A percentile compares a stretch with the other conserved stretches of the same genome.
Evolutionary conservation across 2,113 vertebrate species (phyloP).

Genomic region (Reinhardtius hippoglossoides): DNA sequence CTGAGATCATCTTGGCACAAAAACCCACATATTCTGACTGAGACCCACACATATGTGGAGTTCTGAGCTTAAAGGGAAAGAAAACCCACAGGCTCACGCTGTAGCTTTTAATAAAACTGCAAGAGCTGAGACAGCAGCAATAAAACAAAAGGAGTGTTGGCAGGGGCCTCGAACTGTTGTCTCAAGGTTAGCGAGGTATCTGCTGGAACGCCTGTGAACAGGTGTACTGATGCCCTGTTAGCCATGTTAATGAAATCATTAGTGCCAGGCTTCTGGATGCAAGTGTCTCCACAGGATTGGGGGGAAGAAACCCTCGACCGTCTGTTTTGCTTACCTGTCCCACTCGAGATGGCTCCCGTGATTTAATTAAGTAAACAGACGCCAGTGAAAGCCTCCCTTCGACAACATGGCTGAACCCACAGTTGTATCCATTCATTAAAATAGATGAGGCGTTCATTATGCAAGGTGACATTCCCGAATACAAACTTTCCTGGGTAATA

Average conservation of each 20-base stretch:
- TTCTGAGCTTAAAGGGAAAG: constrained; percentile 4
- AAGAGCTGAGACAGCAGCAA: constrained; percentile 47
- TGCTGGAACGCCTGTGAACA: constrained; percentile 73
- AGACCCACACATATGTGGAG: constrained; percentile 16
- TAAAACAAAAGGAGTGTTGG: constrained; percentile 55
- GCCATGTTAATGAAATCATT: constrained; percentile 83
- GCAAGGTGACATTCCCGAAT: constrained; percentile 7
- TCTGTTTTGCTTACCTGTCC: constrained; percentile 79
- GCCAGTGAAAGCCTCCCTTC: constrained; percentile 49
- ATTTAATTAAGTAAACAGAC: constrained; percentile 81
- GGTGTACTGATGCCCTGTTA: constrained; percentile 78
- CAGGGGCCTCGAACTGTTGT: constrained; percentile 63
- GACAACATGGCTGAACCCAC: constrained; percentile 51
- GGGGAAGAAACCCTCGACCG: constrained; percentile 63
- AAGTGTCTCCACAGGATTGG: constrained; percentile 69
- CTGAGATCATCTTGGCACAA: constrained; percentile 22
- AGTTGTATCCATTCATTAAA: constrained; percentile 47
- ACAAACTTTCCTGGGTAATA: neutral
- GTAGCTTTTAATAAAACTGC: constrained; percentile 44
- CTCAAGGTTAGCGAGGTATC: constrained; percentile 79
- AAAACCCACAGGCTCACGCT: neutral
- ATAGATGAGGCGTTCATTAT: constrained; percentile 30
- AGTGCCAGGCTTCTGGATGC: constrained; percentile 75
- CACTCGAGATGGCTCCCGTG: constrained; percentile 65
- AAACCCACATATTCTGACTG: constrained; percentile 10